Evolutionary conservation across 1,140 invertebrate species (phyloP).

Genomic region (Scaptodrosophila lebanonensis): DNA sequence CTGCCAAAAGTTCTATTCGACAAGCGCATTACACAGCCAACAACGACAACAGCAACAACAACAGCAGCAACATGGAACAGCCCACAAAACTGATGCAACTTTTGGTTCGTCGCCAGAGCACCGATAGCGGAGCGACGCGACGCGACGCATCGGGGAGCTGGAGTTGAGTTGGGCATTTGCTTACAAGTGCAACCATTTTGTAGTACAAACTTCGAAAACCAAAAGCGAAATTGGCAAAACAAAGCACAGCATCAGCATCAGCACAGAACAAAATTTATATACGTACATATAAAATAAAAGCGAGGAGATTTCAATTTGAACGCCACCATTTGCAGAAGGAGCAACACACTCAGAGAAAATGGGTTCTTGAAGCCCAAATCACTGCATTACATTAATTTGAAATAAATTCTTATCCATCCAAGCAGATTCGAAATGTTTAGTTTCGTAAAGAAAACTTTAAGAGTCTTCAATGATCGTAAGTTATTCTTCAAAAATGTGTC

Average conservation of each 20-base stretch:
- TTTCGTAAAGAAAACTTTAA: no score
- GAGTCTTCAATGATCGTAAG: no score
- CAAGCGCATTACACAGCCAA: slow-evolving; percentile 70
- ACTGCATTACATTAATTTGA: no score
- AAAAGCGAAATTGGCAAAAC: slow-evolving; percentile 72
- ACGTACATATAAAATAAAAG: neutral
- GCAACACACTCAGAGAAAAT: no score
- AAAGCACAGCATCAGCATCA: slow-evolving; percentile 43
- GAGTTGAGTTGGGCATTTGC: slow-evolving; percentile 45
- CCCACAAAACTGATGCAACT: neutral
- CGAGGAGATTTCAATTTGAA: no score
- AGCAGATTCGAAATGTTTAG: no score
- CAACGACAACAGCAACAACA: slow-evolving; percentile 37
- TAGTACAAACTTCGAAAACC: slow-evolving; percentile 76
- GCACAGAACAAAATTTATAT: slow-evolving; percentile 7
- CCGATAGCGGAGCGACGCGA: neutral
- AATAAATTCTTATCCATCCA: no score
- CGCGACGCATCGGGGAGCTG: neutral
- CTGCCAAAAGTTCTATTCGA: slow-evolving; percentile 65
- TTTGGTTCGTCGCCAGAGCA: neutral
- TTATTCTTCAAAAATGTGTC: no score
- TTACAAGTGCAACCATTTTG: slow-evolving; percentile 77
- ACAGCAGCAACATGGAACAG: slow-evolving; percentile 4
- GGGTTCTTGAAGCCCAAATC: no score
- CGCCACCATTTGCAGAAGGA: no score